Evolutionary conservation across 2,888 invertebrate genomes (phyloP), one percentile per base, ranked within the genome.

Genomic region (Drosophila nigritarsus): DNA sequence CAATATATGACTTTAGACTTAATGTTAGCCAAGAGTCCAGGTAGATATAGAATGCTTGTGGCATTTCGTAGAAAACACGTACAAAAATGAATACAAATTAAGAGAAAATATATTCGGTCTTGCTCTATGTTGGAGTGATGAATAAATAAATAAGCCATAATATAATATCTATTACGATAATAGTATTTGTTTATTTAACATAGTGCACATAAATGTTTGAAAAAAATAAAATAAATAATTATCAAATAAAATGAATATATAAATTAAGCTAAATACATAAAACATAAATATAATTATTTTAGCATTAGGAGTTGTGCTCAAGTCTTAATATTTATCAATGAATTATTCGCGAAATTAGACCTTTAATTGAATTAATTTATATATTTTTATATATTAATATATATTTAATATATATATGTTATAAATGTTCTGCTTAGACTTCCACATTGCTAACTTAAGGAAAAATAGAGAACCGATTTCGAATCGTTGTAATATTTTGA

Each of bases 1-100:
- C 42, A 60, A 9, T 13, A 36, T 49, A 63, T 59, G 8, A 18
- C 40, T 30, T 54, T 51, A 13, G 54, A 38, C 62, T 50, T 56
- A 78, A 78, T 78, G 59, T 77, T 78, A 80, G 63, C 61, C 60
- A 80, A 76, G 63, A 50, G 15, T 59, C 34, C 60, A 63, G 65
- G 66, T 69, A 69, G 42, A 55, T 38, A 13, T 18, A 24, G 42
- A 6, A 13, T 36, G 45, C 42, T 20, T 49, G 3, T 18, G 24
- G 24, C 20, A 50, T 50, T 80, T 70, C 53, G 13, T n/a, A 11
- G 18, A 38, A 80, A 77, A 34, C n/a, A 27, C 0, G 49, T 15
- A 13, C 1, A n/a, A 27, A 11, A 24, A 18, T 29, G 1, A 1
- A 24, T 15, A 40, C 6, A 40, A 42, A 42, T 42, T 0, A 42